phyloP scores from a whole-genome alignment of 2,888 invertebrate species.

The Shargacucullia verbasci region DNA sequence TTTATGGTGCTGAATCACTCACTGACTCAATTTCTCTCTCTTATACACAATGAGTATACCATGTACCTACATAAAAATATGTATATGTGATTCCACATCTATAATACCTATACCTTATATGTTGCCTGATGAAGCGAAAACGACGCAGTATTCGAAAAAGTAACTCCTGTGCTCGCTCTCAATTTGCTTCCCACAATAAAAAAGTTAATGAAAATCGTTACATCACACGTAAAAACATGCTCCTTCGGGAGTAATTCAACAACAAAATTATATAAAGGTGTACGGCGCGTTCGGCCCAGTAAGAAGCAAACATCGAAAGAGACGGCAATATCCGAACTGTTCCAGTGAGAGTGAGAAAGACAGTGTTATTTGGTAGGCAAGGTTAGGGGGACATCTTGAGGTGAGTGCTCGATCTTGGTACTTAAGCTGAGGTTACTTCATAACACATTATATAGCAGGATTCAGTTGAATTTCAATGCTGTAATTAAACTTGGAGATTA shows the following conservation, averaged over 20 bases:
- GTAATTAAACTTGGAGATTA: no score
- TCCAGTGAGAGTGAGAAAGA: constrained; percentile 52
- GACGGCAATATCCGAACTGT: constrained; percentile 24
- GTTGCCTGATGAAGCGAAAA: constrained; percentile 3
- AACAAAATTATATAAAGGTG: constrained; percentile 62
- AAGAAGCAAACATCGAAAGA: constrained; percentile 62
- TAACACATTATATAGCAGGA: constrained; percentile 33
- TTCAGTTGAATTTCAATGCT: constrained; percentile 15
- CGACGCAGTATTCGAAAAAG: constrained; percentile 29
- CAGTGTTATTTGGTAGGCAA: constrained; percentile 62
- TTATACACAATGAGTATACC: no score
- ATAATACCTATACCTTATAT: neutral
- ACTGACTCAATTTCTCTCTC: no score
- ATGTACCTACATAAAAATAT: neutral
- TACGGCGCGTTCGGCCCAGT: constrained; percentile 30
- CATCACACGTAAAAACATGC: constrained; percentile 60
- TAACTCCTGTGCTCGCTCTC: constrained; percentile 24
- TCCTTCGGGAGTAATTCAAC: constrained; percentile 52
- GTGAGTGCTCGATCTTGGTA: constrained; percentile 57
- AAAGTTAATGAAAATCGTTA: constrained; percentile 53
- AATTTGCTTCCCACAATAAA: constrained; percentile 41
- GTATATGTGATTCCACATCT: constrained; percentile 6
- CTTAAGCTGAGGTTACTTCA: constrained; percentile 49
- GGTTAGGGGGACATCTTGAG: constrained; percentile 65
- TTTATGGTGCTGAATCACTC: no score